phyloP scores from a whole-genome alignment of 2,888 invertebrate genomes.

The Perizoma affinitatum region DNA sequence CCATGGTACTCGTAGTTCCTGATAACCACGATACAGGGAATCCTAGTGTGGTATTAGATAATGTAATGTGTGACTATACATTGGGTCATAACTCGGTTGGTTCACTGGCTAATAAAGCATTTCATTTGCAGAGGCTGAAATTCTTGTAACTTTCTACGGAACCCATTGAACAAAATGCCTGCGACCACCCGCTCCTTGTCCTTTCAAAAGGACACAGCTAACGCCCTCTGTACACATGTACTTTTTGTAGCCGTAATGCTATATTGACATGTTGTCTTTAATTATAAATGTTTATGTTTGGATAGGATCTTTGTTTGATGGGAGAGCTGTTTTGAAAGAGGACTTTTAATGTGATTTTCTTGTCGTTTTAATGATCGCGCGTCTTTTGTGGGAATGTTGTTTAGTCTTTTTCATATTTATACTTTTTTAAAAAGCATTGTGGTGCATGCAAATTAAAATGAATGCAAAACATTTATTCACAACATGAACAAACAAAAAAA shows the following conservation, averaged over 20 bases:
- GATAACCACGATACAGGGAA: too few species aligned
- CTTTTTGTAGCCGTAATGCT: constrained; percentile 19
- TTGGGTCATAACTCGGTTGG: too few species aligned
- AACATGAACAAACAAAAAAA: too few species aligned
- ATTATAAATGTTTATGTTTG: constrained; percentile 38
- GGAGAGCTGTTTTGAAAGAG: constrained; percentile 23
- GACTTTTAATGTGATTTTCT: constrained; percentile 30
- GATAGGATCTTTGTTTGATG: constrained; percentile 26
- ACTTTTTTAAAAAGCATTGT: too few species aligned
- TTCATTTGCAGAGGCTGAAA: background rate
- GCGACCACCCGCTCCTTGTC: constrained; percentile 2
- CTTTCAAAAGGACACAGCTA: constrained; percentile 31
- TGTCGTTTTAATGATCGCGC: constrained; percentile 31
- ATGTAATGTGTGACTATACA: too few species aligned
- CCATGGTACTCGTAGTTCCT: too few species aligned
- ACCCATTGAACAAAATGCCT: constrained; percentile 7
- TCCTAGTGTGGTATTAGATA: too few species aligned
- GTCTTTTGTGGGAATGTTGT: background rate
- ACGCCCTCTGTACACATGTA: constrained; percentile 31
- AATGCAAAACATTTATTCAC: too few species aligned
- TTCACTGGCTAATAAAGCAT: too few species aligned
- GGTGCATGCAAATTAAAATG: too few species aligned
- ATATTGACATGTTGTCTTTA: constrained; percentile 39
- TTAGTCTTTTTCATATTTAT: too few species aligned
- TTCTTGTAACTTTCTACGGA: constrained; percentile 2